Conservation (phyloP, 2,113 vertebrate species). For the Podarcis muralis region DNA sequence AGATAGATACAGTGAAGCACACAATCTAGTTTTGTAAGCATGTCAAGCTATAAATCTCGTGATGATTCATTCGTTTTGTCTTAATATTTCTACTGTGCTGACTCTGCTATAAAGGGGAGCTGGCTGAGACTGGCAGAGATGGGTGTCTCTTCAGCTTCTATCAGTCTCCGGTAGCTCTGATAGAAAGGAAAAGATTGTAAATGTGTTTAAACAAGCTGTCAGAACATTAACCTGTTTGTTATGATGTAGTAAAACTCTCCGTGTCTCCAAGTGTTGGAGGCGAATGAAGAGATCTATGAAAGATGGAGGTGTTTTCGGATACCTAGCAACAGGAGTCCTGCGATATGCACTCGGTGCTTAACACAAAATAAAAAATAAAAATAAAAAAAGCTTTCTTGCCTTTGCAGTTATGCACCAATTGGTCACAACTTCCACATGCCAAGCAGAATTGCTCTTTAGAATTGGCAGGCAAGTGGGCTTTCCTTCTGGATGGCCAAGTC, state of each 20-base stretch:
- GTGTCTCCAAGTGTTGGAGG: background rate
- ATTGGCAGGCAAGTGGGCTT: too few species aligned
- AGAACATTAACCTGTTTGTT: slow-evolving; percentile 17
- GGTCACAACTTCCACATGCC: too few species aligned
- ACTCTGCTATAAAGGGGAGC: background rate
- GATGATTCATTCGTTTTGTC: slow-evolving; percentile 34
- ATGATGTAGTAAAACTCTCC: background rate
- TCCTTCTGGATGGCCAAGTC: too few species aligned
- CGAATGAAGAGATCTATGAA: background rate
- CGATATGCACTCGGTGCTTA: background rate
- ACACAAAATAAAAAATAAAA: background rate
- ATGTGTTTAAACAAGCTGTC: slow-evolving; percentile 10
- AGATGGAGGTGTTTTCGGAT: background rate
- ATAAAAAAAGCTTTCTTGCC: background rate
- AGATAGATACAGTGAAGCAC: slow-evolving; percentile 19
- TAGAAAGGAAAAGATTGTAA: background rate
- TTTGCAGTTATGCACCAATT: background rate
- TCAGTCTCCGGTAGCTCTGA: slow-evolving; percentile 15
- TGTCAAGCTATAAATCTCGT: slow-evolving; percentile 30
- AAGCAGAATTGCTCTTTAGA: too few species aligned
- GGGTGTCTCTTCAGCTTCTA: slow-evolving; percentile 28
- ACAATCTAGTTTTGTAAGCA: slow-evolving; percentile 39
- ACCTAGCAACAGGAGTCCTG: background rate
- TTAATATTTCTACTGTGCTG: slow-evolving; percentile 19
- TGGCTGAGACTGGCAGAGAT: background rate